Evolutionary conservation across 2,113 vertebrate genomes (phyloP).

Genomic region (Cololabis saira): DNA sequence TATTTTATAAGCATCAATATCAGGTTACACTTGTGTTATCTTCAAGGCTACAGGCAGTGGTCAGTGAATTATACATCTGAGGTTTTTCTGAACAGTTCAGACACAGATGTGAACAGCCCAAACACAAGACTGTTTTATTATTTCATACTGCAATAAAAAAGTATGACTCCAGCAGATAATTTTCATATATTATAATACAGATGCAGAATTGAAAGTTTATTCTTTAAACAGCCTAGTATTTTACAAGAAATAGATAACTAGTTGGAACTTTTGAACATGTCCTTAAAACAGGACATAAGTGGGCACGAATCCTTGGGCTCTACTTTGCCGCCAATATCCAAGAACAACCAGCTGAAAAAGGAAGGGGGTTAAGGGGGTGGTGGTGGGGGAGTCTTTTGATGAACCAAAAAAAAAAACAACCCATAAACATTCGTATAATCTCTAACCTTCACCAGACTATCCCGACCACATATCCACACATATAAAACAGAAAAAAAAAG

Average conservation of each 20-base stretch:
- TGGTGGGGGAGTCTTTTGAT: constrained; percentile 43
- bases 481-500: constrained; percentile 18
- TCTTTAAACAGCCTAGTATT: constrained; percentile 88
- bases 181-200: constrained; percentile 88
- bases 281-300: constrained; percentile 88
- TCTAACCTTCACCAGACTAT: constrained; percentile 46
- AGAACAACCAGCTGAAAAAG: constrained; percentile 74
- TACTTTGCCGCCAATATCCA: constrained; percentile 68
- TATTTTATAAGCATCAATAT: too few relatives aligned
- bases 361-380: constrained; percentile 1
- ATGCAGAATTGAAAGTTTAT: constrained; percentile 87
- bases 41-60: too few relatives aligned
- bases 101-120: constrained; percentile 73
- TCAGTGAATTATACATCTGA: neutral
- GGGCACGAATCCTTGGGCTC: constrained; percentile 78
- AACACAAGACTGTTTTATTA: constrained; percentile 79
- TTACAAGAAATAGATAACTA: constrained; percentile 88
- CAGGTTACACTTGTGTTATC: too few relatives aligned
- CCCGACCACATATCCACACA: constrained; percentile 44
- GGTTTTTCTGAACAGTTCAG: constrained; percentile 31
- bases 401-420: constrained; percentile 72
- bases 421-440: constrained; percentile 42
- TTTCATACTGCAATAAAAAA: constrained; percentile 82
- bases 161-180: constrained; percentile 80
- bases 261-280: constrained; percentile 82